These are phyloP conservation scores for Clavelina lepadiformis DNA, from an alignment of 23 tunicate species.

Conservation along the genomic window DNA sequence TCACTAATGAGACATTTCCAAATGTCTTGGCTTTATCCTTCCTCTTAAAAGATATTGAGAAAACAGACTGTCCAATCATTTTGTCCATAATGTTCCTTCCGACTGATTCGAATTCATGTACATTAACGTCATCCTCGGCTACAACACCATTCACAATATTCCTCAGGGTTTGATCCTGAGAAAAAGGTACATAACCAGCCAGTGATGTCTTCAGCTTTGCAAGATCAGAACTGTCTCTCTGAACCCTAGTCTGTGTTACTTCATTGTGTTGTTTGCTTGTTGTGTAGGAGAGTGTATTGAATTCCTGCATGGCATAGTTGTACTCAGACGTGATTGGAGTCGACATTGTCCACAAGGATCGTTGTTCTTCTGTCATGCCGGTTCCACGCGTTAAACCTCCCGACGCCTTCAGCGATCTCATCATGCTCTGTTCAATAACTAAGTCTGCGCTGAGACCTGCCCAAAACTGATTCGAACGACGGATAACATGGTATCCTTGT, in stretches of 20 bases:
- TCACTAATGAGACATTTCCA: too few relatives aligned
- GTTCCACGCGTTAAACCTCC: conserved; percentile 14
- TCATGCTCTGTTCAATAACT: conserved; percentile 7
- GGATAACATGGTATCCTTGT: conserved; percentile 4
- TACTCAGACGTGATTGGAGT: too few relatives aligned
- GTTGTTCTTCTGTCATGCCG: conserved; percentile 4
- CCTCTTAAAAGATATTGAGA: too few relatives aligned
- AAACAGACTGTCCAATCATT: too few relatives aligned
- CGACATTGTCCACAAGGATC: conserved; percentile 2
- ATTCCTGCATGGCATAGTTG: too few relatives aligned
- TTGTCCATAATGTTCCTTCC: too few relatives aligned
- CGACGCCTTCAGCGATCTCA: conserved; percentile 3
- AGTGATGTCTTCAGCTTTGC: not conserved
- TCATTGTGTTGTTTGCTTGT: conserved; percentile 16
- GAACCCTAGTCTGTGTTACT: not conserved
- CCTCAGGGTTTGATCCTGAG: too few relatives aligned
- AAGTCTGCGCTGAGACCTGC: conserved; percentile 9
- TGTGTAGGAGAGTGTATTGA: not conserved
- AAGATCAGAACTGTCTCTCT: not conserved
- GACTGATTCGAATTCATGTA: too few relatives aligned
- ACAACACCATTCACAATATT: too few relatives aligned
- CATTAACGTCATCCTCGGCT: too few relatives aligned
- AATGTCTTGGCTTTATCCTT: too few relatives aligned
- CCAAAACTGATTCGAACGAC: conserved; percentile 2
- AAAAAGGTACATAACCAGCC: not conserved